phyloP scores from a whole-genome alignment of 37 sponge, comb jelly and placozoan genomes.

The Bolinopsis microptera region DNA sequence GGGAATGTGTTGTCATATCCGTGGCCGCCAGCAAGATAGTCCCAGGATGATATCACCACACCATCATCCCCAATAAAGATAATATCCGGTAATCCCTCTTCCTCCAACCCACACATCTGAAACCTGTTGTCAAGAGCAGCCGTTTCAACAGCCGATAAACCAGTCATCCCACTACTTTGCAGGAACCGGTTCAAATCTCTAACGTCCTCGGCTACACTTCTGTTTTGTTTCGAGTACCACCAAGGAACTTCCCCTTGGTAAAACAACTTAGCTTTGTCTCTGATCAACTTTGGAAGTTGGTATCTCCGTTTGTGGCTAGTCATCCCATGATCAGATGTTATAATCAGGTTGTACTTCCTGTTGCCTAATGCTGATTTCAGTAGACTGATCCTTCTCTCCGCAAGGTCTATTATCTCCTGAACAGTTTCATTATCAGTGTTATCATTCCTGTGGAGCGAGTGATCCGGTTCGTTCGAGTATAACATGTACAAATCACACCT shows the following conservation, averaged over 20 bases:
- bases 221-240: no score
- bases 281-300: not conserved
- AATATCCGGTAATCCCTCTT: not conserved
- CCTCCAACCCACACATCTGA: not conserved
- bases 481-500: slow-evolving; percentile 28
- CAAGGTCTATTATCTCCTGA: not conserved
- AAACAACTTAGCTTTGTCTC: not conserved
- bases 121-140: no score
- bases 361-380: not conserved
- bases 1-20: not conserved
- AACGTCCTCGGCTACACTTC: no score
- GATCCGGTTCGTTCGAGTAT: slow-evolving; percentile 8
- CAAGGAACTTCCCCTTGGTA: no score
- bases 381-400: not conserved
- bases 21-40: not conserved
- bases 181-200: no score
- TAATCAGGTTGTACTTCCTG: not conserved
- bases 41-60: not conserved
- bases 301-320: not conserved
- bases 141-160: no score
- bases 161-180: no score
- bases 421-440: not conserved
- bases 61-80: not conserved
- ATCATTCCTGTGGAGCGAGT: not conserved
- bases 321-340: slow-evolving; percentile 8